phyloP scores from a whole-genome alignment of 2,113 vertebrate species.

The Mormoops blainvillei region DNA sequence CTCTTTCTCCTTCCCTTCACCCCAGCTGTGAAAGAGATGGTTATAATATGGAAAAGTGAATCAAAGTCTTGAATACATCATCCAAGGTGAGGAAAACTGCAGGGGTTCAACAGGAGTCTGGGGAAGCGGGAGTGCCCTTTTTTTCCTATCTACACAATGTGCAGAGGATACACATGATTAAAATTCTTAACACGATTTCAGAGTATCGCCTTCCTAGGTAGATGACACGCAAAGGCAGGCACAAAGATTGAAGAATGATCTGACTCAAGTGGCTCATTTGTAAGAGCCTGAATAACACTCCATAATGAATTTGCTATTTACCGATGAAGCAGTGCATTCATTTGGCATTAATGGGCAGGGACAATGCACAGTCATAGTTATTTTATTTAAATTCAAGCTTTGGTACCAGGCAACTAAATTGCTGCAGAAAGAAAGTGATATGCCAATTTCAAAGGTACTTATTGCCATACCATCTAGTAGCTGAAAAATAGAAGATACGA shows the following conservation, averaged over 20 bases:
- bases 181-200: constrained; percentile 61
- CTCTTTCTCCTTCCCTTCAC: constrained; percentile 47
- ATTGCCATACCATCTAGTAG: neutral
- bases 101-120: constrained; percentile 51
- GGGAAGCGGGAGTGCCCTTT: constrained; percentile 11
- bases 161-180: constrained; percentile 33
- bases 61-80: constrained; percentile 64
- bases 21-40: constrained; percentile 68
- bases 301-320: constrained; percentile 62
- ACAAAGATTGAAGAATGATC: neutral
- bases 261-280: constrained; percentile 50
- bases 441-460: constrained; percentile 45
- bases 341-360: constrained; percentile 46
- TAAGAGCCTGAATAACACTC: constrained; percentile 25
- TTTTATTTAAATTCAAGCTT: constrained; percentile 65
- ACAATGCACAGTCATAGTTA: constrained; percentile 40
- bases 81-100: constrained; percentile 68
- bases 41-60: constrained; percentile 67
- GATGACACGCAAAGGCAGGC: constrained; percentile 50
- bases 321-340: constrained; percentile 23
- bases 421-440: constrained; percentile 44
- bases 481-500: constrained; percentile 34
- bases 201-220: constrained; percentile 55
- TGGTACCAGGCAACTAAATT: constrained; percentile 42
- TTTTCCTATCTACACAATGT: neutral